Conservation (phyloP, 2,797 vertebrate genomes). For the Agapornis canus region DNA sequence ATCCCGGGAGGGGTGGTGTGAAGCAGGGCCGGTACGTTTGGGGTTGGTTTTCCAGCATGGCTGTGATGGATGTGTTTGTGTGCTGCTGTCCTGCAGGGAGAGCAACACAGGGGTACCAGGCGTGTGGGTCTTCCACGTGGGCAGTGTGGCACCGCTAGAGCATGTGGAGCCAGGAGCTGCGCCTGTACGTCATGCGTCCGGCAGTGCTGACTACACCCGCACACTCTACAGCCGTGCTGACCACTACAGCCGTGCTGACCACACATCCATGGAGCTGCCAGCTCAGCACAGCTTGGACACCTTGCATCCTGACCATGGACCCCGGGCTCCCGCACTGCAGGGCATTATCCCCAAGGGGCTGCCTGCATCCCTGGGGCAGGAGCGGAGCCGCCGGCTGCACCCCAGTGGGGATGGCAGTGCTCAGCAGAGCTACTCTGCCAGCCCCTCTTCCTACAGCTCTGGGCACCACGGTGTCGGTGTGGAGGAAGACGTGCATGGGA, state of each 20-base stretch:
- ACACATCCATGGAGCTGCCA: background rate
- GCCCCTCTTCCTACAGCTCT: conserved; percentile 43
- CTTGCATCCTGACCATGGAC: fast-evolving
- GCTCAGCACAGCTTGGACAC: fast-evolving
- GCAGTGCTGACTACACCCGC: fast-evolving
- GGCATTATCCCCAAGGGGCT: background rate
- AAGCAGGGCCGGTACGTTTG: fast-evolving
- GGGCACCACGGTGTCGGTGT: conserved; percentile 80
- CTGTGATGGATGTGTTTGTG: fast-evolving
- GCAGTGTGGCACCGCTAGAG: conserved; percentile 78
- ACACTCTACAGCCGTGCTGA: fast-evolving
- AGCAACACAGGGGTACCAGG: conserved; percentile 88
- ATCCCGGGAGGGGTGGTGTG: fast-evolving
- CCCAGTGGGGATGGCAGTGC: background rate
- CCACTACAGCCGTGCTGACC: background rate
- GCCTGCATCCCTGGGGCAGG: background rate
- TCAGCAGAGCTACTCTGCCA: background rate
- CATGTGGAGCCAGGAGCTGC: conserved; percentile 79
- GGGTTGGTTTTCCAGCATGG: fast-evolving
- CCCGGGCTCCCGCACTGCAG: fast-evolving
- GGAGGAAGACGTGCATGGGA: conserved; percentile 81
- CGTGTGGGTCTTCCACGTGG: conserved; percentile 92
- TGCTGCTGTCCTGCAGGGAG: conserved; percentile 74
- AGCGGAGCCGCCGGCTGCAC: background rate
- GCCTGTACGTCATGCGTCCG: fast-evolving